Percentiles rank a stretch among this genome's conserved stretches.
Conservation (phyloP, 2,888 invertebrate genomes). For the Drosophila lutescens region DNA sequence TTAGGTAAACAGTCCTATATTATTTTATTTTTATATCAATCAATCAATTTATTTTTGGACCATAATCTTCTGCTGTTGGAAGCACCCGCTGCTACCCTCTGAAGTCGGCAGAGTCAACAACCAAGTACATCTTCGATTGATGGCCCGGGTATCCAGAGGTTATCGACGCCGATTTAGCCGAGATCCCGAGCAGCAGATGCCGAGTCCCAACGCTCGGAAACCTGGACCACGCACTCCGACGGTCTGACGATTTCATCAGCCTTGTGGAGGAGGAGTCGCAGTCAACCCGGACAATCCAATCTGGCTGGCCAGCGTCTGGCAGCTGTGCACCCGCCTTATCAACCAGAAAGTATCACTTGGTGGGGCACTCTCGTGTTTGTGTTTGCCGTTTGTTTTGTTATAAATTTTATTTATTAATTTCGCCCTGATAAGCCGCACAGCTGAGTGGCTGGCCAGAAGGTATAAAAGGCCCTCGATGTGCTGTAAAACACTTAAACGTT, state of each 20-base stretch:
- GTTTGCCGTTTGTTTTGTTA: constrained; percentile 50
- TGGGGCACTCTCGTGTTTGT: constrained; percentile 36
- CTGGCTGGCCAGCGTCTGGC: constrained; percentile 40
- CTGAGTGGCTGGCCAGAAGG: constrained; percentile 31
- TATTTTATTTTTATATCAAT: neutral
- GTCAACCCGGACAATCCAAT: constrained; percentile 29
- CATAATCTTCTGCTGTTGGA: neutral
- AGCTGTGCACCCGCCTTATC: constrained; percentile 51
- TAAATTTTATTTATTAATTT: constrained; percentile 40
- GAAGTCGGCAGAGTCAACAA: constrained; percentile 17
- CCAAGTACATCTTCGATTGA: constrained; percentile 12
- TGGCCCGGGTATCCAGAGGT: constrained; percentile 16
- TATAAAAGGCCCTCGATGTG: constrained; percentile 62
- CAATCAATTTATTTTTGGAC: neutral
- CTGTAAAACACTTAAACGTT: constrained; percentile 62
- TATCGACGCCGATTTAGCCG: constrained; percentile 15
- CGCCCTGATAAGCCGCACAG: constrained; percentile 58
- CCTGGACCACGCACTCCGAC: constrained; percentile 22
- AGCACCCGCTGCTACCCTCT: neutral
- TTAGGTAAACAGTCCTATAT: no score
- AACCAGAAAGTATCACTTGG: constrained; percentile 17
- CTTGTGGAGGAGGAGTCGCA: constrained; percentile 26
- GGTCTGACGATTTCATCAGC: constrained; percentile 46
- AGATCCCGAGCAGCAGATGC: constrained; percentile 7
- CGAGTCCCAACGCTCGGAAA: constrained; percentile 1